phyloP scores from a whole-genome alignment of 2,113 vertebrate genomes.

The Rhinogobius similis region DNA sequence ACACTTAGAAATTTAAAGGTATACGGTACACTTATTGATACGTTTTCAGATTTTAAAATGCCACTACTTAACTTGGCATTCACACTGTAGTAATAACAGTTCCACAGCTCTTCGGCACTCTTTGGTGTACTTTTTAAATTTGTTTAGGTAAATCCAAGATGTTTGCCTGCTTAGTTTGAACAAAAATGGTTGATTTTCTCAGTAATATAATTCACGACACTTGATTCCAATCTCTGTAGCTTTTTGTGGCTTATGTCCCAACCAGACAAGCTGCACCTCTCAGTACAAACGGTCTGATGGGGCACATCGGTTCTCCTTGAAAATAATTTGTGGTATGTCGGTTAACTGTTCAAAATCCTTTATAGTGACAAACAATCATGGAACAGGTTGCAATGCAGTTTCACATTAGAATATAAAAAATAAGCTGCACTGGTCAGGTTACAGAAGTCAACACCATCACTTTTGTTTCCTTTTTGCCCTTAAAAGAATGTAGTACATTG shows the following conservation, averaged over 20 bases:
- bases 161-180: background rate
- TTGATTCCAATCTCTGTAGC: background rate
- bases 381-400: background rate
- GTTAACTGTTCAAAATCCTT: background rate
- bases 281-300: too few species aligned
- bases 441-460: background rate
- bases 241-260: background rate
- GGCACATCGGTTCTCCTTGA: background rate
- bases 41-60: too few species aligned
- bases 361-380: background rate
- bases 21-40: background rate
- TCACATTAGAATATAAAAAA: slow-evolving; percentile 2
- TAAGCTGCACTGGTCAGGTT: background rate
- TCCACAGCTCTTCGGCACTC: too few species aligned
- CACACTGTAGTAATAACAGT: too few species aligned
- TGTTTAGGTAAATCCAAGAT: too few species aligned
- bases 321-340: background rate
- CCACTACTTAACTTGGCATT: too few species aligned
- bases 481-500: too few species aligned
- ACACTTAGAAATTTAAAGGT: too few species aligned
- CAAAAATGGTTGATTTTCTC: background rate
- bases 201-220: background rate
- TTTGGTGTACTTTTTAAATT: background rate
- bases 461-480: background rate
- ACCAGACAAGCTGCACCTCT: too few species aligned